Evolutionary conservation across 2,888 invertebrate genomes (phyloP), one percentile per base, ranked within the genome.

Genomic region (Sabatieria punctata): DNA sequence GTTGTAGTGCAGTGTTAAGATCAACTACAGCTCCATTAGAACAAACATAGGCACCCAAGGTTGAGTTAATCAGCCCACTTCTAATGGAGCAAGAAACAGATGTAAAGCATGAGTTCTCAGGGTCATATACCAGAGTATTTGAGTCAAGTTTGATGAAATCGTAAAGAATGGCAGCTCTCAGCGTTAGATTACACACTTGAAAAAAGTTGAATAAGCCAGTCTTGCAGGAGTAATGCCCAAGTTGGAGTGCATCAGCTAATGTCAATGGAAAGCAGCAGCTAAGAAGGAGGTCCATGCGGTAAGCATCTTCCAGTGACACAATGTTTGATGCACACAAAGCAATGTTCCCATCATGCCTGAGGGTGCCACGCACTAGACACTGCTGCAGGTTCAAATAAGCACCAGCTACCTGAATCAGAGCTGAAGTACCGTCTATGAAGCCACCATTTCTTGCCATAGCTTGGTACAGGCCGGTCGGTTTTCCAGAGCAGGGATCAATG

Each of bases 401-500:
- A n/a, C n/a, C n/a, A n/a, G n/a, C n/a, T n/a, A n/a, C n/a, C n/a
- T n/a, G n/a, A n/a, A n/a, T n/a, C n/a, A n/a, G n/a, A 13, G 39
- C 39, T 22, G 39, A 39, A n/a, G 15, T 4, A 6, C 22, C 6
- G 19, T 19, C 39, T 6, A 39, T 15, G 3, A 39, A 4, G 13
- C 21, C 4, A 11, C 4, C 19, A 6, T 4, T 24, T 8, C n/a
- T 4, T 11, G 22, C 4, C 4, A 39, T 4, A 13, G 21, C 22
- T 4, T 39, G 13, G 4, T 4, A 4, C 4, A 39, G 8, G 4
- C 23, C 21, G 13, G 8, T 4, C 6, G 6, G 6, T 8, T 4
- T 13, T 40, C 80, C 79, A 2, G 79, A 81, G 49, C 76, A 75
- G 0, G 82, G 80, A 68, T 89, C 86, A 33, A 78, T 74, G 43